A percentile compares a stretch with the other conserved stretches of the same genome.
These are phyloP conservation scores for Myiozetetes cayanensis DNA, from an alignment of 2,113 vertebrate species.

Conservation along the genomic window DNA sequence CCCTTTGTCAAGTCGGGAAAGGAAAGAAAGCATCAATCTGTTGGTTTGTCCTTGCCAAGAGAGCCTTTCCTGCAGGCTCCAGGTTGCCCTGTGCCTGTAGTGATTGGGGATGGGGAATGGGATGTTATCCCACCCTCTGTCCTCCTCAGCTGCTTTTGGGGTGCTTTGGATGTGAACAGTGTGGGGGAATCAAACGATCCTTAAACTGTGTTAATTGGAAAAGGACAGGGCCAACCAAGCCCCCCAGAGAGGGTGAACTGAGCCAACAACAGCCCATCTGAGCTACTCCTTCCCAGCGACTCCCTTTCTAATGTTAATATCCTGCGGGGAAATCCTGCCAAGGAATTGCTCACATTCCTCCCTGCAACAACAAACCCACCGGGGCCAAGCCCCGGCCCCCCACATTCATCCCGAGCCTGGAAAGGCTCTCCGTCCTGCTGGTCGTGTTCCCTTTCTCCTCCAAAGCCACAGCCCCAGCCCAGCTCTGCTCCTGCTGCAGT, in stretches of 20 bases:
- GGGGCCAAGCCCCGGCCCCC: background rate
- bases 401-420: background rate
- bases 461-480: background rate
- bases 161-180: background rate
- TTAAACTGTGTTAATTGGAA: background rate
- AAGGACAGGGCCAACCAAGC: background rate
- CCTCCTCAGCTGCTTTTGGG: background rate
- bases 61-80: background rate
- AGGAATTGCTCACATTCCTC: constrained; percentile 43
- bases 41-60: background rate
- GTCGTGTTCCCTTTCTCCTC: background rate
- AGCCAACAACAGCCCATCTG: background rate
- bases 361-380: background rate
- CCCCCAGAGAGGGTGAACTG: background rate
- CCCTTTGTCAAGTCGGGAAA: background rate
- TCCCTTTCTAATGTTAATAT: constrained; percentile 48
- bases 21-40: background rate
- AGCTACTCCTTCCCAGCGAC: background rate
- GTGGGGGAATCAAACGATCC: background rate
- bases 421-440: background rate
- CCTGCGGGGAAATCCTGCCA: constrained; percentile 12
- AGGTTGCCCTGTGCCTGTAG: background rate
- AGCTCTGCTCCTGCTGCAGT: background rate
- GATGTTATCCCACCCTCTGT: background rate
- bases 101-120: background rate